These are phyloP conservation scores for Vombatus ursinus DNA, from an alignment of 2,113 vertebrate genomes.

Conservation along the genomic window DNA sequence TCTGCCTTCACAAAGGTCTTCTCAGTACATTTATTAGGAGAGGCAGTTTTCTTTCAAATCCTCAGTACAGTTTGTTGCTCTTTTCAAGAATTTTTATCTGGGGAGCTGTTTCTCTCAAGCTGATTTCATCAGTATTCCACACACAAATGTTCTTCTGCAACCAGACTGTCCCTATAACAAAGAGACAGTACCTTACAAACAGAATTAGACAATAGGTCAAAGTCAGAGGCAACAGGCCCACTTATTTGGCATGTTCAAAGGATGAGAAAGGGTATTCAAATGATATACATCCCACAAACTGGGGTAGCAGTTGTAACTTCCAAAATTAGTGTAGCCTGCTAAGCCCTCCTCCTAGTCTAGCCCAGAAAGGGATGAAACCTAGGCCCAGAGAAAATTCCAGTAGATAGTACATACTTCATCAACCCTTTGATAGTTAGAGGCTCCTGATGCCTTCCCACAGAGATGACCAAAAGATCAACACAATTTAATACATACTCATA, in stretches of 20 bases:
- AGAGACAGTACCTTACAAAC: background rate
- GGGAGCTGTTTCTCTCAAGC: background rate
- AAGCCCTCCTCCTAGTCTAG: background rate
- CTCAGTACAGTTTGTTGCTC: background rate
- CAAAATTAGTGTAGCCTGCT: background rate
- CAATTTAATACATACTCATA: background rate
- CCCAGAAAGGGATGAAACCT: background rate
- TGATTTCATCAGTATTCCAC: background rate
- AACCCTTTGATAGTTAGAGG: background rate
- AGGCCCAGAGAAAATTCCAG: background rate
- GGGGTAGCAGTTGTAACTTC: background rate
- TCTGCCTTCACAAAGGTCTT: background rate
- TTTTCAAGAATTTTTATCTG: background rate
- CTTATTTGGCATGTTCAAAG: background rate
- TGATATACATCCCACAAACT: background rate
- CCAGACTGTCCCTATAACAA: background rate
- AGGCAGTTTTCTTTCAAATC: background rate
- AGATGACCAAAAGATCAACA: background rate
- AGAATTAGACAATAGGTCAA: background rate
- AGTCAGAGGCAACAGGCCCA: background rate
- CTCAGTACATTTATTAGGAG: background rate
- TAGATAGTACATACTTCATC: background rate
- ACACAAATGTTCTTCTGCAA: background rate
- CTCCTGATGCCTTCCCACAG: background rate
- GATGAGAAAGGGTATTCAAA: background rate